Conservation (phyloP, 2,797 vertebrate genomes). For the Falco berigora region DNA sequence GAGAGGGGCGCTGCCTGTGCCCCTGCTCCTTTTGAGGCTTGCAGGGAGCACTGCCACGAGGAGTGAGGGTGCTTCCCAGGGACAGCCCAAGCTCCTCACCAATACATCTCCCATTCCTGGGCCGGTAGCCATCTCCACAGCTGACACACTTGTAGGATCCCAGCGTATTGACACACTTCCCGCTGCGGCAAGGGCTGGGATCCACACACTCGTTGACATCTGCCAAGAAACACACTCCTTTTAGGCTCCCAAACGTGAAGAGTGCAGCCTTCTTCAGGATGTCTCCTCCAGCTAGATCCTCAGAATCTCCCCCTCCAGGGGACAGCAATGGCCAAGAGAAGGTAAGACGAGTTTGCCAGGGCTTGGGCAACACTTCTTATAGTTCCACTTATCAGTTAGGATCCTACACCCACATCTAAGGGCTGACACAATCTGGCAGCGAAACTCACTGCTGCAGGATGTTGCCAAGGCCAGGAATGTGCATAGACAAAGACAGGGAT, state of each 20-base stretch:
- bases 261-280: background rate
- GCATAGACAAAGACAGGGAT: background rate
- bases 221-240: conserved; percentile 56
- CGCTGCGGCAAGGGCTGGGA: conserved; percentile 77
- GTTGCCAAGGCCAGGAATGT: conserved; percentile 18
- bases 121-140: conserved; percentile 78
- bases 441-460: background rate
- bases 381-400: background rate
- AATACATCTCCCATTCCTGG: conserved; percentile 78
- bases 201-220: conserved; percentile 84
- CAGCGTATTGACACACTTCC: conserved; percentile 80
- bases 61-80: background rate
- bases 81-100: conserved; percentile 67
- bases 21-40: background rate
- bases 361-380: background rate
- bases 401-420: background rate
- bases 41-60: fast-evolving
- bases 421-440: background rate
- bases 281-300: background rate
- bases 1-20: background rate
- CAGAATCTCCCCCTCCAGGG: background rate
- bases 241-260: background rate
- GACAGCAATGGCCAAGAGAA: background rate
- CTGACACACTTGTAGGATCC: conserved; percentile 84
- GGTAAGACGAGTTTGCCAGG: background rate